Base-by-base conservation (phyloP, 2,888 invertebrate genomes). In the Synergus umbraculus region DNA sequence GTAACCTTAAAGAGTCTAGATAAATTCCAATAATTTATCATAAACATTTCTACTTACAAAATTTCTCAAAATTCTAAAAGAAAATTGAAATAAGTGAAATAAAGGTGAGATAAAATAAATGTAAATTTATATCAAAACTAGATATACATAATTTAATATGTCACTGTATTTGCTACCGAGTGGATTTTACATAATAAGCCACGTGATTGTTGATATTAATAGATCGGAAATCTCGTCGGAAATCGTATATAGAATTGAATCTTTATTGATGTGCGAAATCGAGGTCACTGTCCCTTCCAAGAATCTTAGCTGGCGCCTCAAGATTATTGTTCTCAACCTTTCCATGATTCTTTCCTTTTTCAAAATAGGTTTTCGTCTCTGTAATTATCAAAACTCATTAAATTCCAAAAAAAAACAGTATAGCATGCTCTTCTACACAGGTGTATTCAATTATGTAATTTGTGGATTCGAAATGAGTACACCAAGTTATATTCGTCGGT, bases 371-470 rank as follows among this genome's bases (percentile, higher is more conserved):
- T 73, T 73, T 73, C 18, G 41, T 10, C 41, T 41, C 43, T 44
- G 18, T 44, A 66, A n/a, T 66, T 41, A 54, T 73, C 37, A 44
- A 13, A 54, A 63, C 22, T 63, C 13, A 10, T 29, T 63, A 13
- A 73, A n/a, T 54, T 73, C 37, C 41, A 73, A 73, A 54, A 73
- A 54, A 54, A 73, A 54, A 58, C 22, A 29, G 22, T 13, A 5
- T 5, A 0, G 5, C 37, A 60, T 12, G 29, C 12, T 63, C 29
- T 10, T 22, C 22, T 5, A 63, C 12, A 5, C 63, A 63, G 63
- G 63, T 63, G 63, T 12, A 58, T 73, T 54, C 73, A 73, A 73
- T 73, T 54, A 41, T 58, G n/a, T 73, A 73, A 73, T 73, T 73
- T 73, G 37, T 54, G 37, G 54, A 18, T 37, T 37, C 54, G 73